Base-by-base conservation (phyloP, 1,140 invertebrate species). In the Doryteuthis pealeii region DNA sequence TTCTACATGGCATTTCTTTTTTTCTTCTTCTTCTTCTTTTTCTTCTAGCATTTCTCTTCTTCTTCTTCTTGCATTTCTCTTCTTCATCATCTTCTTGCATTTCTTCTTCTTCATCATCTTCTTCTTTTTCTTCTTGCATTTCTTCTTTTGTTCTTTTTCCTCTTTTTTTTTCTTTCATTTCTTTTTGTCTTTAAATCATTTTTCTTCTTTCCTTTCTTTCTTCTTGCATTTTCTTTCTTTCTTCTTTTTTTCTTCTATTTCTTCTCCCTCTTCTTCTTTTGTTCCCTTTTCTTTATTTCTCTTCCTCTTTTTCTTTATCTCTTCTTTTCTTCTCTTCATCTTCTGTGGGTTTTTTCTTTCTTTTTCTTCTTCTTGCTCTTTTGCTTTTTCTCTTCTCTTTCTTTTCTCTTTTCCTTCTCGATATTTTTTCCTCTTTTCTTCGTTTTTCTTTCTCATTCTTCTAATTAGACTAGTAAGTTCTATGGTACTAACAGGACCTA, bases 41-140 rank as follows among this genome's bases (percentile, higher is more conserved):
- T 40, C 3, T 40, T 40, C 10, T 40, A 40, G 3, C 10, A 40
- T 40, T 40, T 5, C 10, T 40, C 3, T 40, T 40, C 3, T 40
- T 40, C 3, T 40, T 40, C 3, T 40, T 40, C 3, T 40, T 40
- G 10, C 10, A 40, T 40, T 40, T 40, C 35, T 5, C 35, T 40
- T 40, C 35, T 40, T 40, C 35, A 5, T 40, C 35, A 40, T 40
- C 35, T 40, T 40, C 10, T 40, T 40, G 4, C 35, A 5, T 40
- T 40, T 62, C 49, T 18, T 28, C 18, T 18, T 33, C 43, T 62
- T 18, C 33, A 22, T 72, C 32, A 5, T 49, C 49, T 49, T n/a
- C 54, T 43, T 66, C 35, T 66, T 65, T 28, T 31, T 18, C 54
- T 73, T n/a, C 40, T 66, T 49, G 28, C 71, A 10, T 49, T 49